A percentile compares a stretch with the other conserved stretches of the same genome.
phyloP scores from a whole-genome alignment of 2,797 vertebrate species.

The Xenops minutus region DNA sequence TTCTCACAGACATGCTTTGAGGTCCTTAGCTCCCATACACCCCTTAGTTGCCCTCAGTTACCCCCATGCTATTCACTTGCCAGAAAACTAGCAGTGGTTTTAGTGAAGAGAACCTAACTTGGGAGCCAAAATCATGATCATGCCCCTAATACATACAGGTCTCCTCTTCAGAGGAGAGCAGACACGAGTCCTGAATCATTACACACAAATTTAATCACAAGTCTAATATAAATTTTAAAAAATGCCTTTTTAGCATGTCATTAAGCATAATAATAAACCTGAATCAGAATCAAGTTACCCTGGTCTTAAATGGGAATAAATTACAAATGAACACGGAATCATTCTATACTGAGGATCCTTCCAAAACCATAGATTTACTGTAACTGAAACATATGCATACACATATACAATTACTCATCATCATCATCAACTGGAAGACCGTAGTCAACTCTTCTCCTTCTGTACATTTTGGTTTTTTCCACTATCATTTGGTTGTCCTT shows the following conservation, averaged over 20 bases:
- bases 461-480: not conserved
- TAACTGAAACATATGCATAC: not conserved
- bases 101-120: not conserved
- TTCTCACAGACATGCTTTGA: not conserved
- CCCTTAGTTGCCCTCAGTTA: not conserved
- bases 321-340: not conserved
- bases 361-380: not conserved
- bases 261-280: not conserved
- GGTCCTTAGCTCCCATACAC: not conserved
- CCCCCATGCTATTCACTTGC: not conserved
- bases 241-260: fast-evolving
- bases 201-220: not conserved
- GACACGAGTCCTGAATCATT: not conserved
- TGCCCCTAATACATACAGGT: not conserved
- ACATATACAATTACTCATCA: not conserved
- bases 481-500: not conserved
- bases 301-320: not conserved
- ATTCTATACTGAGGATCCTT: not conserved
- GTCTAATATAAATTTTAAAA: not conserved
- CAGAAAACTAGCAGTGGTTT: not conserved
- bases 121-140: not conserved
- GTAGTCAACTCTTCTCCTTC: not conserved
- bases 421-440: not conserved
- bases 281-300: not conserved
- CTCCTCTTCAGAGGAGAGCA: not conserved